phyloP scores from a whole-genome alignment of 2,113 vertebrate genomes.

The Dasyornis broadbenti region DNA sequence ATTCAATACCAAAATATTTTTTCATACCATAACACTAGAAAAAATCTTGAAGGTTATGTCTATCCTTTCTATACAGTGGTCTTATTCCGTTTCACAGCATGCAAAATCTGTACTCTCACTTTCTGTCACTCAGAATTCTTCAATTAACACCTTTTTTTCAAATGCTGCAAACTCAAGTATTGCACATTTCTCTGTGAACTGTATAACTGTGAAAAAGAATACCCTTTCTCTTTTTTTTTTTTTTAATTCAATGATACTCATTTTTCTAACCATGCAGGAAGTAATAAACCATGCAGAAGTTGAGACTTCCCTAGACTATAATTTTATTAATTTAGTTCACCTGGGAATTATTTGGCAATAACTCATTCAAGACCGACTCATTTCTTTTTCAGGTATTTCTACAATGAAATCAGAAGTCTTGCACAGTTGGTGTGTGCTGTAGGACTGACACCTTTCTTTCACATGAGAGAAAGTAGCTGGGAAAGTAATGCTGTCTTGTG shows the following conservation, averaged over 20 bases:
- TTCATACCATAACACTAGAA: background rate
- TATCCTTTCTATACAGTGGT: background rate
- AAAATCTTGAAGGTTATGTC: background rate
- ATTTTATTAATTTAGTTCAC: background rate
- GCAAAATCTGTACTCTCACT: background rate
- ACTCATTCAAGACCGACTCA: background rate
- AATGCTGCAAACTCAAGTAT: background rate
- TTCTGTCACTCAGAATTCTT: constrained; percentile 6
- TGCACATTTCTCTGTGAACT: background rate
- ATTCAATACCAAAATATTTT: background rate
- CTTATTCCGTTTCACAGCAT: background rate
- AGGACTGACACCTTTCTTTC: background rate
- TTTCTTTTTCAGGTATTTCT: background rate
- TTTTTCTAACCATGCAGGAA: background rate
- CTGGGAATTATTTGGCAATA: background rate
- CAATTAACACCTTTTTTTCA: constrained; percentile 11
- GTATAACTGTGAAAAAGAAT: background rate
- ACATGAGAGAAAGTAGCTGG: background rate
- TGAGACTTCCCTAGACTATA: background rate
- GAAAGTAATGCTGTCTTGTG: background rate
- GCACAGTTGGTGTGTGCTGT: background rate
- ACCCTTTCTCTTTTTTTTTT: background rate
- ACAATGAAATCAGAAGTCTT: background rate
- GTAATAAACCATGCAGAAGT: background rate
- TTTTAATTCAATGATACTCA: background rate